A percentile compares a stretch with the other conserved stretches of the same genome.
These are phyloP conservation scores for Cebus imitator DNA, from an alignment of 2,113 vertebrate genomes.

Conservation along the genomic window DNA sequence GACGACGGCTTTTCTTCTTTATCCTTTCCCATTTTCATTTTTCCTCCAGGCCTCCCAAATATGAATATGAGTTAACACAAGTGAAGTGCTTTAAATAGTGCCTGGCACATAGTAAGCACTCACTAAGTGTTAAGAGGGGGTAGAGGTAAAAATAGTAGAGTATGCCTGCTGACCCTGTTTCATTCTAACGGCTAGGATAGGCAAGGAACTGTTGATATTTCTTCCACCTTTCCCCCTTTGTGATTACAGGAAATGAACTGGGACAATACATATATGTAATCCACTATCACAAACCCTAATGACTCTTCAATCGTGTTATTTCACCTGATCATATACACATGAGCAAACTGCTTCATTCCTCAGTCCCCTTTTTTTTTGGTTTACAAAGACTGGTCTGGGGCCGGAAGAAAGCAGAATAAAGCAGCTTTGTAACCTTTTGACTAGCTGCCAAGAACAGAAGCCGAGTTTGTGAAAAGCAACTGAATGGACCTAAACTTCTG, in stretches of 20 bases:
- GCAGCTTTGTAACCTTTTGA: constrained; percentile 39
- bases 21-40: constrained; percentile 5
- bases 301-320: not conserved
- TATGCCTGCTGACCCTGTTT: not conserved
- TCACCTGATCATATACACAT: not conserved
- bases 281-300: not conserved
- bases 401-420: constrained; percentile 60
- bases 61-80: not conserved
- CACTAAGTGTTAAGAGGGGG: not conserved
- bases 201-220: not conserved
- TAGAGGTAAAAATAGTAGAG: not conserved
- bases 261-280: not conserved
- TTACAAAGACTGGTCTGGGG: constrained; percentile 26
- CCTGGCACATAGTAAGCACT: constrained; percentile 29
- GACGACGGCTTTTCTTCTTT: not conserved
- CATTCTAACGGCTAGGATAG: not conserved
- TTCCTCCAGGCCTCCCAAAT: not conserved
- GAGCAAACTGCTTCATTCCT: not conserved
- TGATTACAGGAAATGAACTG: constrained; percentile 10
- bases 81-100: constrained; percentile 27
- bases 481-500: not conserved
- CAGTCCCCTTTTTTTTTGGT: constrained; percentile 12
- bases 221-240: not conserved
- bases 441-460: constrained; percentile 48
- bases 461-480: not conserved